Evolutionary conservation across 1,140 invertebrate genomes (phyloP), one percentile per base, ranked within the genome.

Genomic region (Drosophila cardini): DNA sequence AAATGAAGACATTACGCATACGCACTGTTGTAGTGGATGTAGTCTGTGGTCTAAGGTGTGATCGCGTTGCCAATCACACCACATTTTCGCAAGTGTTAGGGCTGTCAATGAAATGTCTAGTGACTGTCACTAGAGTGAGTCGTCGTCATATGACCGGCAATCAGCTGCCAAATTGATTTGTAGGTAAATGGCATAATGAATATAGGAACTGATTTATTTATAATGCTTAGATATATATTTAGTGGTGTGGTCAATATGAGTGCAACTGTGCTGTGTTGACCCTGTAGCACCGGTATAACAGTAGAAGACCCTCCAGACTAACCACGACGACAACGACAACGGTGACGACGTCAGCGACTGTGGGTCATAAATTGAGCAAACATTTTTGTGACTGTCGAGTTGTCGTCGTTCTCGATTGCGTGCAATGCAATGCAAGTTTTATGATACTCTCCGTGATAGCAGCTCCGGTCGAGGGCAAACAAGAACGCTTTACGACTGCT

Each of bases 361-460:
- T 67, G 46, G 76, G 67, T 76, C 82, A 74, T 86, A 86, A 86
- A 86, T 73, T 86, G 71, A 87, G 76, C 82, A 86, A 86, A 86
- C 82, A 86, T 79, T 82, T 79, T 67, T 45, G 46, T 18, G 70
- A 50, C 55, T 56, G 55, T 58, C 26, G 72, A 26, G 46, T 61
- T 48, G 58, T 18, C 30, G 58, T 46, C 56, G 73, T 53, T 77
- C 74, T 77, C 36, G 75, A 84, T 83, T 84, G 80, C 80, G 64
- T 75, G 83, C 74, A 85, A 80, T 85, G 82, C 82, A 78, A 78
- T 87, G 84, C 83, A 83, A 82, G 69, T 86, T 86, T 86, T 86
- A 86, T 86, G 83, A 43, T 69, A 76, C 83, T 87, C 76, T 76
- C 75, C 61, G 58, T 63, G 80, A 77, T 72, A 73, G 70, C 64